These are phyloP conservation scores for Synaphobranchus kaupii DNA, from an alignment of 2,797 vertebrate genomes.

Conservation along the genomic window DNA sequence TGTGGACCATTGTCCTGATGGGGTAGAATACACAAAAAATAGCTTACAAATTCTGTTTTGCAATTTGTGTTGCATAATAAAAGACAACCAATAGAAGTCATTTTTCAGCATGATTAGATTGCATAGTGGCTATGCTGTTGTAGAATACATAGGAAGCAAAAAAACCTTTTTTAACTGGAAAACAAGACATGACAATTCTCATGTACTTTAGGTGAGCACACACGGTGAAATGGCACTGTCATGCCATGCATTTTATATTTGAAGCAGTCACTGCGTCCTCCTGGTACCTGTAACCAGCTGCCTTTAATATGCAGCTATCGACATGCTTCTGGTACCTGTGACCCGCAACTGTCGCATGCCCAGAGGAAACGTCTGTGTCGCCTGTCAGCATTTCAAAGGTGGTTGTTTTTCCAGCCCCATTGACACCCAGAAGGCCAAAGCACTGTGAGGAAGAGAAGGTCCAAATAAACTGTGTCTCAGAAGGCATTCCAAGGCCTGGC, in stretches of 20 bases:
- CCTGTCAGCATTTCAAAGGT: constrained; percentile 98
- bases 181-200: not conserved
- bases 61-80: not conserved
- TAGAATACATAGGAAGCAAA: no score
- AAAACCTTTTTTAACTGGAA: no score
- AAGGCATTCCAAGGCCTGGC: not conserved
- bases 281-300: constrained; percentile 81
- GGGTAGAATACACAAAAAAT: not conserved
- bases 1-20: not conserved
- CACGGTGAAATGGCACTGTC: not conserved
- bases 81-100: constrained; percentile 13
- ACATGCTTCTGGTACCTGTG: constrained; percentile 75
- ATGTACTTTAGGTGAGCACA: not conserved
- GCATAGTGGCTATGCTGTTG: no score
- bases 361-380: constrained; percentile 86
- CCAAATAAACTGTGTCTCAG: not conserved
- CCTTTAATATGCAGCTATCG: not conserved
- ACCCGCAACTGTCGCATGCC: constrained; percentile 84
- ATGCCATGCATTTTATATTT: not conserved
- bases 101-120: not conserved
- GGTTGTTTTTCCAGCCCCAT: constrained; percentile 95
- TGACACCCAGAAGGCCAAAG: constrained; percentile 95
- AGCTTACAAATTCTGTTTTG: not conserved
- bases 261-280: not conserved
- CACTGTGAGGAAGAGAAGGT: constrained; percentile 70